Evolutionary conservation across 2,888 invertebrate genomes (phyloP), one percentile per base, ranked within the genome.

Genomic region (Eristalinus aeneus): DNA sequence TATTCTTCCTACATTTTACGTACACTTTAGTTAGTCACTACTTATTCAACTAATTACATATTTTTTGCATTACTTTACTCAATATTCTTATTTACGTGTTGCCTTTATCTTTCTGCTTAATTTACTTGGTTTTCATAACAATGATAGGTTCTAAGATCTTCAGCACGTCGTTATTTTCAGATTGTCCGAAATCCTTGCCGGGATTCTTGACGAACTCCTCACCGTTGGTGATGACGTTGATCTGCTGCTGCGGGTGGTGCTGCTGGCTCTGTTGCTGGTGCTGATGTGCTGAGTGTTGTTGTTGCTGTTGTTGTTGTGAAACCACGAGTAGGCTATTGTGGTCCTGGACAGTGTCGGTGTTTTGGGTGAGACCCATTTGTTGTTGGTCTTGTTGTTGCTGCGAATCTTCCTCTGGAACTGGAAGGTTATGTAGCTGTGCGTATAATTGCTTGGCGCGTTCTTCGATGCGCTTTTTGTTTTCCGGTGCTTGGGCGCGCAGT

Each of bases 121-220:
- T 86, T 92, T 92, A 92, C 90, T 92, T 92, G 80, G 92, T 92
- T 90, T 92, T 92, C 93, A 92, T 92, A 76, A 92, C 92, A 88
- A 93, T 92, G 87, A 92, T 92, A 72, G 93, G 92, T 90, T 92
- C 93, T 88, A 92, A 91, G 88, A 92, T 92, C 90, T 92, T 92
- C 63, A 92, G 90, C 89, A 92, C 92, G 87, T 92, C 92, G 76
- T 92, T 92, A 88, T 92, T 92, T 73, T 92, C 92, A 16, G 90
- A 90, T 88, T 90, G 90, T 22, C 89, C 88, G 76, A 89, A 90
- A 81, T 90, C 90, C 81, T 90, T 90, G 67, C 89, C 89, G 27
- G 90, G 89, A 69, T 89, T 89, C 80, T 90, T 90, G 8, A 87
- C 89, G 69, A 89, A 89, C 56, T 89, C 87, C 58, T 88, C 88